Evolutionary conservation across 2,888 invertebrate species (phyloP).

Genomic region (Germaria angustata): DNA sequence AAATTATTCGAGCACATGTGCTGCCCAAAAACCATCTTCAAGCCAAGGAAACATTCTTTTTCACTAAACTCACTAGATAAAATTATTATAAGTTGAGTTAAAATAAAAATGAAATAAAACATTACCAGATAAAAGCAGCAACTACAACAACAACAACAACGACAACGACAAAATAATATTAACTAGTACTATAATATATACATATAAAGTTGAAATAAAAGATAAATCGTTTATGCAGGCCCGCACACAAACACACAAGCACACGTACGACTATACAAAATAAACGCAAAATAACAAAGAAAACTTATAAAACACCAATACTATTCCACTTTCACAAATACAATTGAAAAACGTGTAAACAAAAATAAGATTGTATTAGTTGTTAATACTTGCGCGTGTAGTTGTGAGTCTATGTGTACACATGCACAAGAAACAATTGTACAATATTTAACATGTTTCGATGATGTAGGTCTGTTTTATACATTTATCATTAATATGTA

Average conservation of each 20-base stretch:
- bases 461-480: conserved; percentile 63
- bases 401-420: conserved; percentile 20
- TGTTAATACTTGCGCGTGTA: not conserved
- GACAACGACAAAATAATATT: conserved; percentile 43
- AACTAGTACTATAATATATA: conserved; percentile 55
- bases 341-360: conserved; percentile 27
- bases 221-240: conserved; percentile 49
- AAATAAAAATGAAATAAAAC: conserved; percentile 56
- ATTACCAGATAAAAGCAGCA: conserved; percentile 42
- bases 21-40: not conserved
- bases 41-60: not conserved
- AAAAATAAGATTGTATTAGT: not conserved
- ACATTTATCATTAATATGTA: conserved; percentile 27
- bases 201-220: conserved; percentile 60
- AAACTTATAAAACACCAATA: conserved; percentile 49
- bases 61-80: conserved; percentile 14
- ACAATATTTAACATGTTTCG: conserved; percentile 60
- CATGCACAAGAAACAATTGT: conserved; percentile 49
- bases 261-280: not conserved
- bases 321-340: conserved; percentile 23
- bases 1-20: conserved; percentile 46
- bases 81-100: conserved; percentile 37
- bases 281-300: conserved; percentile 52
- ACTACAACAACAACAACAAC: conserved; percentile 12
- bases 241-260: conserved; percentile 7